Percentiles rank a stretch among this genome's conserved stretches.
Conservation (phyloP, 2,888 invertebrate genomes). For the Adelphocoris suturalis region DNA sequence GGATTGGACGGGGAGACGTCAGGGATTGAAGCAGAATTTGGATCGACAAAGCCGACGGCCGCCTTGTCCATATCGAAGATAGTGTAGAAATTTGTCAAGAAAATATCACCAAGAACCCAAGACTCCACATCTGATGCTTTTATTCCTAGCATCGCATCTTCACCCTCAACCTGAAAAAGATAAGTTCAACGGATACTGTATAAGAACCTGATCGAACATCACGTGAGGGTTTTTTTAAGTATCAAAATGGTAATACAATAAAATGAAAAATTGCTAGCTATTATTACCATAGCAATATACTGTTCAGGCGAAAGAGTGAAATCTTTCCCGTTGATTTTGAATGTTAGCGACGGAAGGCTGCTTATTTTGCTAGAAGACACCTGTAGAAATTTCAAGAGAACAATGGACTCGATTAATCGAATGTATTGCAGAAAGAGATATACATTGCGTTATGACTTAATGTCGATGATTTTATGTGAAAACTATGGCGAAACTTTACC, state of each 20-base stretch:
- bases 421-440: too few species aligned
- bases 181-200: too few species aligned
- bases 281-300: slow-evolving; percentile 11
- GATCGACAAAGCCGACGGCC: slow-evolving; percentile 7
- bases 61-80: slow-evolving; percentile 12
- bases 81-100: background rate
- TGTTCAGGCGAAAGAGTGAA: background rate
- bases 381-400: background rate
- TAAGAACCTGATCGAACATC: too few species aligned
- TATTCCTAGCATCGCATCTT: background rate
- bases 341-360: slow-evolving; percentile 26
- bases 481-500: background rate
- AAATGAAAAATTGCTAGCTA: too few species aligned
- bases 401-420: too few species aligned
- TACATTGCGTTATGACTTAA: too few species aligned
- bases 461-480: background rate
- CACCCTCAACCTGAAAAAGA: slow-evolving; percentile 8
- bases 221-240: too few species aligned
- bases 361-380: background rate
- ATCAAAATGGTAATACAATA: too few species aligned
- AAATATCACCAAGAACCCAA: slow-evolving; percentile 10
- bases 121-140: background rate
- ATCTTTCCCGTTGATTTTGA: background rate
- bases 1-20: background rate
- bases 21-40: background rate